Base-by-base conservation (phyloP, 2,113 vertebrate genomes). In the Heterotis niloticus region DNA sequence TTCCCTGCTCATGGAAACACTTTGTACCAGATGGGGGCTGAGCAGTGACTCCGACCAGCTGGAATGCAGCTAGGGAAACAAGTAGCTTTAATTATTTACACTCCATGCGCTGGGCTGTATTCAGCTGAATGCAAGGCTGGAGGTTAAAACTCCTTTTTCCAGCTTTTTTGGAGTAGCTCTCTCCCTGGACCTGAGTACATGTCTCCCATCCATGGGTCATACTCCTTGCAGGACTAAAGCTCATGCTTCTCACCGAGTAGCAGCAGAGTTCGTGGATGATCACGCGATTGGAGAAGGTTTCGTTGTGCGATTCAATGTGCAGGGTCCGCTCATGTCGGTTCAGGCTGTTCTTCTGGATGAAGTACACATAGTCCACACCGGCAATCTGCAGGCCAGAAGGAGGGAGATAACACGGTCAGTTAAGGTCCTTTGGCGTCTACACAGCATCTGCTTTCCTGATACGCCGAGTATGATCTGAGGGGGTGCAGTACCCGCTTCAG, bases 291-390 rank as follows among this genome's bases (percentile, higher is more conserved):
- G 95, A 95, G 83, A 99, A 99, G 0, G 95, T 96, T 84, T 98
- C 96, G 3, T 99, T 99, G 81, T 91, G 90, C 75, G 97, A 94
- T 84, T 98, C 95, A 4, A 99, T 98, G 56, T 91, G 94, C 77
- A 99, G 90, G 5, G 95, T 97, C 34, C 98, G 91, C n/a, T 98
- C 95, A 73, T 91, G 90, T 78, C 90, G 90, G 84, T 98, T 94
- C 85, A 99, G 88, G 0, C 95, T 94, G 90, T 99, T 99, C 83
- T 95, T 99, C 85, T 99, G 97, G 78, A 95, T 83, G 81, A 99
- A 99, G 86, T 98, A 99, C 64, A 99, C 90, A 14, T 94, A 98
- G 82, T 99, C 98, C 1, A 99, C 94, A 4, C 97, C 95, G 3
- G 96, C 95, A n/a, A 99, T 98, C 97, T 93, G 76, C 70, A 81